These are phyloP conservation scores for Dromaius novaehollandiae DNA, from an alignment of 2,113 vertebrate species.

Conservation along the genomic window DNA sequence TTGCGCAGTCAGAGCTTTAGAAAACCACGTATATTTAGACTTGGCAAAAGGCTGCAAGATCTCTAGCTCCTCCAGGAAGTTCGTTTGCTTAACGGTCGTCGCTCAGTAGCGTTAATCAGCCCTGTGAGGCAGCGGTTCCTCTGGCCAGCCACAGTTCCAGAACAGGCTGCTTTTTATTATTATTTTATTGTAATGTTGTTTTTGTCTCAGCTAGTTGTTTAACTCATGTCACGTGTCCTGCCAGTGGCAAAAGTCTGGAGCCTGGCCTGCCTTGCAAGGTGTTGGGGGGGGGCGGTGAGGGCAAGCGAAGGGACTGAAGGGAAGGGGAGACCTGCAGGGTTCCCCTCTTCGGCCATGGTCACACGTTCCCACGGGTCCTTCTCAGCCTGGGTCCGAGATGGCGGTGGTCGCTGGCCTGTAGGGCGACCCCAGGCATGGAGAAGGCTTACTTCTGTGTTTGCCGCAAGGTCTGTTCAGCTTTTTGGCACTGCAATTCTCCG, in stretches of 20 bases:
- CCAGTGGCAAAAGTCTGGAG: neutral
- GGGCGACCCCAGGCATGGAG: no score
- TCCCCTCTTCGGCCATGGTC: no score
- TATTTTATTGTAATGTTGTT: no score
- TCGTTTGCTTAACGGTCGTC: neutral
- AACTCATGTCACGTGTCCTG: neutral
- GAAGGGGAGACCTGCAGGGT: neutral
- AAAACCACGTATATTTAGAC: slow-evolving; percentile 11
- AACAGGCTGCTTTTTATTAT: neutral
- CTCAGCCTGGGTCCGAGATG: neutral
- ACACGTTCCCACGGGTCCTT: neutral
- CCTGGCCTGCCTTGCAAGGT: rapidly evolving
- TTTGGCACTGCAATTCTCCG: neutral
- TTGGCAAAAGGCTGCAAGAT: neutral
- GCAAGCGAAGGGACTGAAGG: neutral
- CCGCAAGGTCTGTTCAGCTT: neutral
- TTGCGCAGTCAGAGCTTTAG: neutral
- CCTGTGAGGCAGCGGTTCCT: neutral
- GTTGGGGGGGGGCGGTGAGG: neutral
- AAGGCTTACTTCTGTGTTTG: neutral
- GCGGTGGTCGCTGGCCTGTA: neutral
- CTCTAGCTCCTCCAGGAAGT: slow-evolving; percentile 1
- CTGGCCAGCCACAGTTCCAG: neutral
- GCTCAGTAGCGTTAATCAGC: neutral
- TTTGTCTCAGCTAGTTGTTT: neutral